A percentile compares a stretch with the other conserved stretches of the same genome.
Conservation (phyloP, 2,113 vertebrate genomes). For the Corynorhinus townsendii region DNA sequence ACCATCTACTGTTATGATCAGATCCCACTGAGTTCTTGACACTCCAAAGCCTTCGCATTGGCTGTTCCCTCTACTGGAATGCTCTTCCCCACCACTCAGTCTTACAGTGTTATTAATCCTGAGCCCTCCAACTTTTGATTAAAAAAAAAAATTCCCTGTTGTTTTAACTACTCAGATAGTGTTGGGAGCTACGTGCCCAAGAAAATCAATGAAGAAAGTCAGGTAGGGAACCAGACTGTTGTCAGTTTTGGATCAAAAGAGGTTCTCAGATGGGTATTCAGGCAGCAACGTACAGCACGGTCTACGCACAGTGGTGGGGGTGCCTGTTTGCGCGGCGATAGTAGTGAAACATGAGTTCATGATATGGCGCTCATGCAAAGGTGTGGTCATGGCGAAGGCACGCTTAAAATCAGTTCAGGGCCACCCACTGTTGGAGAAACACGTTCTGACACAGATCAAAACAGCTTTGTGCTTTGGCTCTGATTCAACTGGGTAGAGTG, state of each 20-base stretch:
- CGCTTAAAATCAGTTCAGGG: fast-evolving
- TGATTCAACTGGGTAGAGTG: constrained; percentile 28
- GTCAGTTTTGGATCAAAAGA: background rate
- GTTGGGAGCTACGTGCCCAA: background rate
- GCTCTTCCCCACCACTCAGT: fast-evolving
- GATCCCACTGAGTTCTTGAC: fast-evolving
- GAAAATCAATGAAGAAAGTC: background rate
- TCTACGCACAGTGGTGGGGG: fast-evolving
- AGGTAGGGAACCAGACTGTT: background rate
- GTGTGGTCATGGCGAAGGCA: fast-evolving
- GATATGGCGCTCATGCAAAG: fast-evolving
- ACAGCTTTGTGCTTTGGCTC: constrained; percentile 19
- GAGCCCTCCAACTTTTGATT: fast-evolving
- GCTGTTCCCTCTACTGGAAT: fast-evolving
- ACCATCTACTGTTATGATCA: fast-evolving
- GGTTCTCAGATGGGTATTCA: background rate
- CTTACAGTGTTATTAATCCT: fast-evolving
- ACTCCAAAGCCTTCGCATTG: fast-evolving
- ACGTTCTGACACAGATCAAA: background rate
- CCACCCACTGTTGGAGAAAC: background rate
- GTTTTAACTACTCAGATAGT: background rate
- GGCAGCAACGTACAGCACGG: fast-evolving
- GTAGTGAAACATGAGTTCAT: fast-evolving
- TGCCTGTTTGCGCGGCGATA: fast-evolving
- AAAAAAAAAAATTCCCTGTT: background rate